Base-by-base conservation (phyloP, 2,113 vertebrate genomes). In the Apus apus region DNA sequence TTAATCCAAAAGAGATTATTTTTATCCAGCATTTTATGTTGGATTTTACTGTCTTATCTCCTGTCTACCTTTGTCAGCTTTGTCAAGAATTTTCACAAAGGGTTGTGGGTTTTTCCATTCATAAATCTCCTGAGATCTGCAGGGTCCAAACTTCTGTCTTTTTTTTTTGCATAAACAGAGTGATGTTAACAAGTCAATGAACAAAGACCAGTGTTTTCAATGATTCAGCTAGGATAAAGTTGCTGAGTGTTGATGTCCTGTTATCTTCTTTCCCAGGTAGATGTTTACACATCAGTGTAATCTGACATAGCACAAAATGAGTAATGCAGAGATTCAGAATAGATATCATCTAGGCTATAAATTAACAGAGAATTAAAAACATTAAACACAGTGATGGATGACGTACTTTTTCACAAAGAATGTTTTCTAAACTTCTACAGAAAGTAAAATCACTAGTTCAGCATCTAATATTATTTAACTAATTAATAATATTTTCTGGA, bases 161-260 rank as follows among this genome's bases (percentile, higher is more conserved):
- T 81, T 93, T 91, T 45, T 46, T 50, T 70, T 90, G 25, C 46
- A 74, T 90, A 95, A 97, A 94, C 88, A 86, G 80, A 86, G 48
- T 58, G 30, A 66, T 71, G 19, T 92, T 94, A 93, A 85, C 67
- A 93, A 92, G 95, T 64, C 72, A 62, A 45, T 43, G 56, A 75
- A 94, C 43, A 74, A 93, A 95, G 46, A 80, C 27, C 85, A 83
- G 82, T 51, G 36, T 78, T 90, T 94, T 85, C 78, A 83, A 9
- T 54, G 68, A 62, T 86, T 85, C 9, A 3, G 27, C 45, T 50
- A 18, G 23, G 67, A 36, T 83, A 25, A 90, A 75, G 43, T 32
- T 89, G 48, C 61, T 82, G 48, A 85, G 40, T 76, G 85, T 57
- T 75, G 45, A 45, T 68, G 58, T 29, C 57, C 71, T 70, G 15